Conservation (phyloP, 2,113 vertebrate genomes). For the Cyanoramphus novaezelandiae region DNA sequence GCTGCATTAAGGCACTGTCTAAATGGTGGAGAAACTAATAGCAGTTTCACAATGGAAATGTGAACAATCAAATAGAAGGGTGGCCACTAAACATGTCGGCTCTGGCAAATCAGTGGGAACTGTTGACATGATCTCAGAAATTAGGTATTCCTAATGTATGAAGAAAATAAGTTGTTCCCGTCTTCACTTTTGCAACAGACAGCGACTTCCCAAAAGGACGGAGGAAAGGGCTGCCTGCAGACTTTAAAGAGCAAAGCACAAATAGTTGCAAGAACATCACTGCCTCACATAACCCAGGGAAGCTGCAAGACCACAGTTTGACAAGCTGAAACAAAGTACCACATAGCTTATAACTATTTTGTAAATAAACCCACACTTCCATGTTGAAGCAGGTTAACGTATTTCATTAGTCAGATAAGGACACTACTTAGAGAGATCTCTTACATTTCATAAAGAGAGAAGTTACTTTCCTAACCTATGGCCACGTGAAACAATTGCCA, state of each 20-base stretch:
- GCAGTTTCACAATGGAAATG: background rate
- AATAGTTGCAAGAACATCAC: background rate
- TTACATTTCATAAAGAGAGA: background rate
- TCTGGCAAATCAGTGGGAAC: background rate
- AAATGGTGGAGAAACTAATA: background rate
- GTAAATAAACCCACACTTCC: background rate
- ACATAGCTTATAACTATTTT: background rate
- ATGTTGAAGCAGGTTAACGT: background rate
- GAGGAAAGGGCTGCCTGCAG: background rate
- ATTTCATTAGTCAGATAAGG: background rate
- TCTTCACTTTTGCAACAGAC: background rate
- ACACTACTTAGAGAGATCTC: background rate
- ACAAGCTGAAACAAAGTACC: background rate
- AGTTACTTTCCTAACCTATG: background rate
- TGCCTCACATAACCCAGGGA: background rate
- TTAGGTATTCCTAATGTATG: background rate
- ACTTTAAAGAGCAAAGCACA: background rate
- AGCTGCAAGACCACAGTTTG: background rate
- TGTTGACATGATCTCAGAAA: background rate
- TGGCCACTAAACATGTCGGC: background rate
- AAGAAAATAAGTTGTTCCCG: background rate
- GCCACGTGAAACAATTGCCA: background rate
- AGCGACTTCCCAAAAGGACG: background rate
- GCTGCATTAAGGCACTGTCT: background rate
- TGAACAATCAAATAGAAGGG: background rate